Percentiles rank a stretch among this genome's conserved stretches.
phyloP scores from a whole-genome alignment of 2,888 invertebrate genomes.

The Scaptomyza flava region DNA sequence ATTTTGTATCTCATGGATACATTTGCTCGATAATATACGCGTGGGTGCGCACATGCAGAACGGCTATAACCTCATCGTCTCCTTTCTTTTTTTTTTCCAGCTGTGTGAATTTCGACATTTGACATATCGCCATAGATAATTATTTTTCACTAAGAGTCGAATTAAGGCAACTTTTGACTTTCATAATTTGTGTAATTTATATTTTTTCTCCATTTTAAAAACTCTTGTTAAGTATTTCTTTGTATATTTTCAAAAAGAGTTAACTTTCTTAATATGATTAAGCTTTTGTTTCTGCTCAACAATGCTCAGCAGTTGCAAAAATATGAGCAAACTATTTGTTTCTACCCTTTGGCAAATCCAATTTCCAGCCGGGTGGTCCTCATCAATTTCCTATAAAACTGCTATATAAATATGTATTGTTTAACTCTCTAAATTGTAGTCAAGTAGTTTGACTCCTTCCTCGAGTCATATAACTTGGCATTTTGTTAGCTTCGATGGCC shows the following conservation, averaged over 20 bases:
- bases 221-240: no score
- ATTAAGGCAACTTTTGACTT: not conserved
- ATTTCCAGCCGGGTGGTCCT: not conserved
- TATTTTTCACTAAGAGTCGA: no score
- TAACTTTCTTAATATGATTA: no score
- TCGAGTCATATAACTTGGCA: not conserved
- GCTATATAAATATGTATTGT: not conserved
- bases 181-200: not conserved
- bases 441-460: not conserved
- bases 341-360: not conserved
- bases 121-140: not conserved
- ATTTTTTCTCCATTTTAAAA: no score
- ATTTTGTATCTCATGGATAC: slow-evolving; percentile 33
- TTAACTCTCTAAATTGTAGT: not conserved
- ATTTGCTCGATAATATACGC: not conserved
- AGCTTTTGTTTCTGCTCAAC: no score
- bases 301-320: no score
- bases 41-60: slow-evolving; percentile 14
- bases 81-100: slow-evolving; percentile 9
- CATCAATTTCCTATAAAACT: not conserved
- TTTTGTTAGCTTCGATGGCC: not conserved
- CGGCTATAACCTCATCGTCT: slow-evolving; percentile 16
- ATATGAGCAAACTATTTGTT: not conserved
- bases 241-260: no score
- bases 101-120: not conserved